A percentile compares a stretch with the other conserved stretches of the same genome.
phyloP scores from a whole-genome alignment of 2,797 vertebrate genomes.

The Liparis tanakae region DNA sequence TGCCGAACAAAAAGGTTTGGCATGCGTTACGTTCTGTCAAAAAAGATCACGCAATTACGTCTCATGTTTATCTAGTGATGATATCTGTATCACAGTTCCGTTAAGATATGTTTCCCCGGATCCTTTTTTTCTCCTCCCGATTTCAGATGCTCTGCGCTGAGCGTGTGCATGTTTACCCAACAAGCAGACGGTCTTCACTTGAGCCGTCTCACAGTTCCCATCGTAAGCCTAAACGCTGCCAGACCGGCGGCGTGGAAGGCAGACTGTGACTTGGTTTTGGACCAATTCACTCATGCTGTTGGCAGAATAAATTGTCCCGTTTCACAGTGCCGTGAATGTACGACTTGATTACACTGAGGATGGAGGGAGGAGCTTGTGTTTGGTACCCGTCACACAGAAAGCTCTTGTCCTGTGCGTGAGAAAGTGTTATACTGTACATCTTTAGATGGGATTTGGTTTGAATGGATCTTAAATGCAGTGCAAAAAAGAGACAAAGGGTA shows the following conservation, averaged over 20 bases:
- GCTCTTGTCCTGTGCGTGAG: slow-evolving; percentile 13
- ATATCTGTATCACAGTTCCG: neutral
- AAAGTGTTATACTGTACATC: neutral
- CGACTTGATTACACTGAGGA: slow-evolving; percentile 23
- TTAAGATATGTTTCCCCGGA: neutral
- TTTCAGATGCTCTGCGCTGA: slow-evolving; percentile 5
- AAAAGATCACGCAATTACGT: neutral
- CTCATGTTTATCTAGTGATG: neutral
- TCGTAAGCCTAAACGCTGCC: slow-evolving; percentile 8
- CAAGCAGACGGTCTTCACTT: slow-evolving; percentile 28
- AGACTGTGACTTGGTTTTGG: slow-evolving; percentile 34
- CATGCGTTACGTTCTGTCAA: neutral
- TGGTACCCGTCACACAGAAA: slow-evolving; percentile 11
- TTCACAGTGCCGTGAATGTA: slow-evolving; percentile 5
- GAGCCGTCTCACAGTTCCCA: slow-evolving; percentile 42
- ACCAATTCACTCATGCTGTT: slow-evolving; percentile 20
- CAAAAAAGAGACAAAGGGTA: neutral
- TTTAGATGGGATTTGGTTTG: neutral
- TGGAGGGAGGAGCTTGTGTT: slow-evolving; percentile 23
- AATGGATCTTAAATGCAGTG: neutral
- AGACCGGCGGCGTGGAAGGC: slow-evolving; percentile 22
- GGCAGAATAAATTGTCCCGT: slow-evolving; percentile 23
- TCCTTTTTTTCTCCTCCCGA: neutral
- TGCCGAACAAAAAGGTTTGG: slow-evolving; percentile 4
- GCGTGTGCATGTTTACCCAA: slow-evolving; percentile 42